These are phyloP conservation scores for Pasiphila rectangulata DNA, from an alignment of 2,888 invertebrate species.

Conservation along the genomic window DNA sequence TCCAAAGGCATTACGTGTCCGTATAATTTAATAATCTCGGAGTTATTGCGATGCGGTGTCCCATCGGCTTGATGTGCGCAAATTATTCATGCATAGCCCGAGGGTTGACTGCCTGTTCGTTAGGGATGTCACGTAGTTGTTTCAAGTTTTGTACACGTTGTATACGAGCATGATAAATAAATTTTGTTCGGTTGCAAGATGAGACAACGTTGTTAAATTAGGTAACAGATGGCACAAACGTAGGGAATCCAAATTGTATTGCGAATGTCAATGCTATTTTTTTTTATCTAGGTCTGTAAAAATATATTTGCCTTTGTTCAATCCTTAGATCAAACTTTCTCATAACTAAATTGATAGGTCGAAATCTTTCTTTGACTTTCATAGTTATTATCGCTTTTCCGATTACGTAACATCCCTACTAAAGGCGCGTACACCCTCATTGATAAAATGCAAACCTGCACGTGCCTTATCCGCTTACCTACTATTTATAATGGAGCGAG, in stretches of 20 bases:
- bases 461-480: constrained; percentile 72
- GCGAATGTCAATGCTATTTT: no score
- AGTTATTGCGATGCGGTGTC: constrained; percentile 60
- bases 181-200: no score
- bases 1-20: constrained; percentile 48
- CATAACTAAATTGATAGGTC: no score
- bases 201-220: not conserved
- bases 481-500: constrained; percentile 66
- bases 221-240: no score
- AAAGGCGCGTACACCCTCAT: constrained; percentile 52
- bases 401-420: constrained; percentile 32
- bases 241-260: no score
- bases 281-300: no score
- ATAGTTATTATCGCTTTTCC: not conserved
- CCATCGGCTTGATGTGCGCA: constrained; percentile 45
- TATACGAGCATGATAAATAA: no score
- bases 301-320: no score
- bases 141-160: not conserved
- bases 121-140: constrained; percentile 11
- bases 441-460: constrained; percentile 69
- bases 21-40: constrained; percentile 76
- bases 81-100: constrained; percentile 73
- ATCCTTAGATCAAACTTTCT: no score
- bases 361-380: no score
- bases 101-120: constrained; percentile 51